Conservation (phyloP, 1,140 invertebrate species). For the Cataglyphis hispanica region DNA sequence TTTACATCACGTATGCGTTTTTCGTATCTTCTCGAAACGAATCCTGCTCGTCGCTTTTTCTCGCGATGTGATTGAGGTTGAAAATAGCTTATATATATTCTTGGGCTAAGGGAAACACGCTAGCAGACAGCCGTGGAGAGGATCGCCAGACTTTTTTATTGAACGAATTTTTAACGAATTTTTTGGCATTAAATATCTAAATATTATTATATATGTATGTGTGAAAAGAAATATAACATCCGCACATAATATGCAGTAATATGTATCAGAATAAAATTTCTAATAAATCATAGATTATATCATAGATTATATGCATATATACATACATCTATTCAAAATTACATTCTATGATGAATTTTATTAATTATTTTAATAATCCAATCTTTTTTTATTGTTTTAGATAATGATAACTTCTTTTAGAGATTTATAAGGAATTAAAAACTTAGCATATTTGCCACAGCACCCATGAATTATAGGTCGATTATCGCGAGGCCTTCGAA, state of each 20-base stretch:
- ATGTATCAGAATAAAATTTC: background rate
- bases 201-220: background rate
- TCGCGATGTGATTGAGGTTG: slow-evolving; percentile 39
- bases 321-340: background rate
- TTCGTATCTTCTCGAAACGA: slow-evolving; percentile 27
- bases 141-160: slow-evolving; percentile 26
- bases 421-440: background rate
- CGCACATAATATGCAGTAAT: background rate
- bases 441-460: background rate
- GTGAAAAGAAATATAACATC: background rate
- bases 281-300: background rate
- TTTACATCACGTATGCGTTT: background rate
- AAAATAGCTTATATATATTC: slow-evolving; percentile 59
- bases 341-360: background rate
- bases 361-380: background rate
- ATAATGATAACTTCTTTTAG: background rate
- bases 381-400: background rate
- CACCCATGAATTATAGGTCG: slow-evolving; percentile 1
- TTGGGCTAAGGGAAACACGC: slow-evolving; percentile 13
- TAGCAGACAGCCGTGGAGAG: slow-evolving; percentile 16
- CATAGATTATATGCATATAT: background rate
- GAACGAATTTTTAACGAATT: background rate
- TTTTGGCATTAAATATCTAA: background rate
- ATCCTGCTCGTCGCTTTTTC: slow-evolving; percentile 12
- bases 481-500: slow-evolving; percentile 22